phyloP scores from a whole-genome alignment of 2,888 invertebrate genomes.

The Agriopis aurantiaria region DNA sequence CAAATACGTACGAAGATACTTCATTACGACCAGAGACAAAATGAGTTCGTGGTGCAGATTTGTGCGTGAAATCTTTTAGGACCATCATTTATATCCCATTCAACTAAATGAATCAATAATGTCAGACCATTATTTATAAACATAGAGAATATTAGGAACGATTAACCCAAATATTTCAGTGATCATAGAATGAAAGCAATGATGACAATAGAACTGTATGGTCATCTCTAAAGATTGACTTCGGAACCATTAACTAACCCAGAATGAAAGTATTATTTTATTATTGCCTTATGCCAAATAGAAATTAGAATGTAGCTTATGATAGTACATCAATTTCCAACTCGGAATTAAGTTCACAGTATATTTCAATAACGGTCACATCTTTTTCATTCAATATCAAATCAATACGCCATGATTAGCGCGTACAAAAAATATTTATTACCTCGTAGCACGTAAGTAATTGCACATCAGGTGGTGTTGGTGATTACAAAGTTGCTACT shows the following conservation, averaged over 20 bases:
- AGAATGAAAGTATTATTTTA: slow-evolving; percentile 14
- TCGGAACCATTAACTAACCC: slow-evolving; percentile 19
- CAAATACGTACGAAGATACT: slow-evolving; percentile 19
- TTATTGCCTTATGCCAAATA: slow-evolving; percentile 22
- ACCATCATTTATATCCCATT: slow-evolving; percentile 28
- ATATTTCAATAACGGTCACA: slow-evolving; percentile 42
- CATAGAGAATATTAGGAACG: slow-evolving; percentile 29
- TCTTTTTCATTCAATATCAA: slow-evolving; percentile 43
- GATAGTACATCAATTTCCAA: slow-evolving; percentile 27
- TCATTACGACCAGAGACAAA: slow-evolving; percentile 28
- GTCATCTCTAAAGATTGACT: slow-evolving; percentile 28
- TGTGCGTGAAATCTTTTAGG: slow-evolving; percentile 26
- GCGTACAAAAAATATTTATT: slow-evolving; percentile 46
- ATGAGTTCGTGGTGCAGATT: slow-evolving; percentile 22
- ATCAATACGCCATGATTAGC: slow-evolving; percentile 45
- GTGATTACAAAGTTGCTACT: slow-evolving; percentile 37
- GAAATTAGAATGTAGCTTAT: slow-evolving; percentile 30
- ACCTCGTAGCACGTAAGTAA: slow-evolving; percentile 42
- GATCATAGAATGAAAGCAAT: slow-evolving; percentile 26
- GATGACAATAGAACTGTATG: slow-evolving; percentile 31
- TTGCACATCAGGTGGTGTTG: slow-evolving; percentile 38
- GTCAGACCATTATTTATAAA: slow-evolving; percentile 31
- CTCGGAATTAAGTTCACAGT: slow-evolving; percentile 20
- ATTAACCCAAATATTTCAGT: slow-evolving; percentile 33
- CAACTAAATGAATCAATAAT: slow-evolving; percentile 27